phyloP scores from a whole-genome alignment of 2,888 invertebrate genomes.

The Noctua fimbriata region DNA sequence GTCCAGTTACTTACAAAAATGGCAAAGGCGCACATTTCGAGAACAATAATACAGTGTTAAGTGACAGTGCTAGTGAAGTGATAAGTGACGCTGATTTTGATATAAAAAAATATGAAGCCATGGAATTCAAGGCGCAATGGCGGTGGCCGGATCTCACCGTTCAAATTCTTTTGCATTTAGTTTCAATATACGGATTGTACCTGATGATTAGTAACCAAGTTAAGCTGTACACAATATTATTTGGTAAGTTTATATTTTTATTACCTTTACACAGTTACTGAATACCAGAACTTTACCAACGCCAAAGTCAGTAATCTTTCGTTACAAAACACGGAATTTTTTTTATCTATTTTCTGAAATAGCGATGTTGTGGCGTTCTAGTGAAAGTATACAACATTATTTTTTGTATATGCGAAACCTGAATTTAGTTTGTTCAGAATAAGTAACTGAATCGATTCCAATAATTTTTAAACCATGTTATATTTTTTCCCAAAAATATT shows the following conservation, averaged over 20 bases:
- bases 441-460: too few species aligned
- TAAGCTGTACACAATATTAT: conserved; percentile 92
- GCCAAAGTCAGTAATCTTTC: too few species aligned
- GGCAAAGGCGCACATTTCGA: conserved; percentile 70
- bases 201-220: conserved; percentile 90
- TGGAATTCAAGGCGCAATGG: conserved; percentile 91
- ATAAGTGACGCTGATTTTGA: conserved; percentile 81
- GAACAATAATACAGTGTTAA: conserved; percentile 79
- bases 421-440: too few species aligned
- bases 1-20: conserved; percentile 67
- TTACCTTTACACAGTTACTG: background rate
- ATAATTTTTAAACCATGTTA: too few species aligned
- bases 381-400: too few species aligned
- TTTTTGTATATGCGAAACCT: too few species aligned
- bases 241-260: conserved; percentile 91
- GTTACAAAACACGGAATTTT: background rate
- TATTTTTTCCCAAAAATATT: too few species aligned
- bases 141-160: conserved; percentile 94
- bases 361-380: background rate
- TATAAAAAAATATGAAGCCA: conserved; percentile 82
- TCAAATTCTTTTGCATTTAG: conserved; percentile 93
- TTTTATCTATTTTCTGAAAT: too few species aligned
- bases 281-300: background rate
- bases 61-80: conserved; percentile 71
- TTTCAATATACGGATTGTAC: conserved; percentile 93